phyloP scores from a whole-genome alignment of 2,888 invertebrate species.

The Heliconius ismenius region DNA sequence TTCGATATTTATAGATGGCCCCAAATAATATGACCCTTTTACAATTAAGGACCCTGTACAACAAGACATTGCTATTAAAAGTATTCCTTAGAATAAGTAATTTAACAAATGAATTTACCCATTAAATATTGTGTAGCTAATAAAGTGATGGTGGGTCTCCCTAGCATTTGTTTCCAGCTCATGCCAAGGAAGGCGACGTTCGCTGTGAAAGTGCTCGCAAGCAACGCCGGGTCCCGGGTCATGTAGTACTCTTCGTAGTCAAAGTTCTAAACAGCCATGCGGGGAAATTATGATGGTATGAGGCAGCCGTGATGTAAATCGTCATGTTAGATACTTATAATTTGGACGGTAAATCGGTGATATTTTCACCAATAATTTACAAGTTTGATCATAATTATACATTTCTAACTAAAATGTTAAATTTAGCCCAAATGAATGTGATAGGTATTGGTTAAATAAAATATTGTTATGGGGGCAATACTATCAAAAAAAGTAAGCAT shows the following conservation, averaged over 20 bases:
- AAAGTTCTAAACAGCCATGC: constrained; percentile 87
- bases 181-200: constrained; percentile 97
- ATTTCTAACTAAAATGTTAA: not conserved
- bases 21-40: not conserved
- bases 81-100: not conserved
- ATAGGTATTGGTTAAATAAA: not conserved
- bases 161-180: constrained; percentile 98
- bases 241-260: constrained; percentile 97
- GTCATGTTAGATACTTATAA: constrained; percentile 1
- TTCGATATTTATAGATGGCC: no score
- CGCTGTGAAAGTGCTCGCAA: constrained; percentile 95
- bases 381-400: not conserved
- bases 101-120: constrained; percentile 83
- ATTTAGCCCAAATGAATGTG: not conserved
- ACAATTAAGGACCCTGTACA: not conserved
- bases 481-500: not conserved
- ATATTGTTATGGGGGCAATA: not conserved
- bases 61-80: not conserved
- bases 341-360: not conserved
- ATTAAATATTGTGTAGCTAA: constrained; percentile 91
- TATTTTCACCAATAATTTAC: not conserved
- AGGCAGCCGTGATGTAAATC: not conserved
- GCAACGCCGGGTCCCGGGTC: constrained; percentile 96
- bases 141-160: constrained; percentile 96
- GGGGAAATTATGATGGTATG: constrained; percentile 47